Conservation (phyloP, 2,888 invertebrate genomes). For the Leptarthrus brevirostris region DNA sequence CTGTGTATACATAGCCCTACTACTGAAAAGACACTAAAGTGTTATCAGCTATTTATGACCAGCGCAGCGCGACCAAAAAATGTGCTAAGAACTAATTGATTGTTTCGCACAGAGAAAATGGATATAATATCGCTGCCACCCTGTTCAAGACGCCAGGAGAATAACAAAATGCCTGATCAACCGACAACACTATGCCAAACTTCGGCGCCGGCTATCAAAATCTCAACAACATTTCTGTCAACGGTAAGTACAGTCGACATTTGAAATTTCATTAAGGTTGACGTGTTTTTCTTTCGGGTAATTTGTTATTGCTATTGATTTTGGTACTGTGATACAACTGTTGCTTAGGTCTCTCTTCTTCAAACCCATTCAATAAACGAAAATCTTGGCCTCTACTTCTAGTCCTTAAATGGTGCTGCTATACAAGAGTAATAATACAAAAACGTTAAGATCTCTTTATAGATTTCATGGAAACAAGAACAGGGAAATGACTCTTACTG, state of each 20-base stretch:
- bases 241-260: conserved; percentile 52
- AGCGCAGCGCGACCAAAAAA: background rate
- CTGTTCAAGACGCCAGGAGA: conserved; percentile 54
- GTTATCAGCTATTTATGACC: background rate
- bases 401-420: no score
- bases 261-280: no score
- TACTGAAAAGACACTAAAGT: conserved; percentile 4
- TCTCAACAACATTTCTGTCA: conserved; percentile 55
- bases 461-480: no score
- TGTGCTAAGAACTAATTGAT: conserved; percentile 30
- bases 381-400: no score
- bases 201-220: conserved; percentile 55
- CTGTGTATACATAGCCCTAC: background rate
- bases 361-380: no score
- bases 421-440: no score
- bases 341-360: no score
- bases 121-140: conserved; percentile 56
- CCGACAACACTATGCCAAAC: conserved; percentile 51
- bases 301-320: no score
- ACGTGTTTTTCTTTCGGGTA: no score
- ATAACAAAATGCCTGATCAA: conserved; percentile 51
- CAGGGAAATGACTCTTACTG: no score
- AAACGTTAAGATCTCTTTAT: no score
- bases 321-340: no score
- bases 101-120: conserved; percentile 49